Conservation (phyloP, 2,797 vertebrate genomes). For the Spheniscus humboldti region DNA sequence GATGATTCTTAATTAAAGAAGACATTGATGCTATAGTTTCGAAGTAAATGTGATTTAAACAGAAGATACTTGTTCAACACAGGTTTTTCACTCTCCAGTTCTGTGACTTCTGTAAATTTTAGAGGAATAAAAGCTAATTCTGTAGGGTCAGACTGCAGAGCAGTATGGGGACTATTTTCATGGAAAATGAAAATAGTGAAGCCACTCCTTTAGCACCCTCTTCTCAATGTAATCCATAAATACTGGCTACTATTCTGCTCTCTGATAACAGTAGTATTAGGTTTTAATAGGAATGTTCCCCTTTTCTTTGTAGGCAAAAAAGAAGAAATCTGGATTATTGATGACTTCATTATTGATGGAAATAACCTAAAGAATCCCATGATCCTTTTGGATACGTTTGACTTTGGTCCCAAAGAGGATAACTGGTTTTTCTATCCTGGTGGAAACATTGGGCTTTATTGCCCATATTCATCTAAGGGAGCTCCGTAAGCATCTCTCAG, state of each 20-base stretch:
- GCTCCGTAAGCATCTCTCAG: slow-evolving; percentile 80
- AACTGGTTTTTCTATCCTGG: slow-evolving; percentile 98
- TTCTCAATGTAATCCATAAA: background rate
- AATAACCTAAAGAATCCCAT: slow-evolving; percentile 87
- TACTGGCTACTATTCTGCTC: background rate
- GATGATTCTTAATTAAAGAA: background rate
- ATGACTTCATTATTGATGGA: slow-evolving; percentile 95
- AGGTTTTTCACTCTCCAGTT: background rate
- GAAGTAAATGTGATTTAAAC: background rate
- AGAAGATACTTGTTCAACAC: background rate
- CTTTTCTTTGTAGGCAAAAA: slow-evolving; percentile 85
- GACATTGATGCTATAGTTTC: background rate
- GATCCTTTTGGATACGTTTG: slow-evolving; percentile 90
- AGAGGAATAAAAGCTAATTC: background rate
- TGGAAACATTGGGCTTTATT: slow-evolving; percentile 95
- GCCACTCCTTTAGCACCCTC: background rate
- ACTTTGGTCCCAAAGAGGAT: slow-evolving; percentile 88
- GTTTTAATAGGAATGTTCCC: background rate
- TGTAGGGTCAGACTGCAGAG: background rate
- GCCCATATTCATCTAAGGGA: slow-evolving; percentile 91
- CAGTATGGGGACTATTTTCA: background rate
- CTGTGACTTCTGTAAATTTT: background rate
- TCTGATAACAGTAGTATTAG: background rate
- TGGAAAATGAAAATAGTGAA: background rate
- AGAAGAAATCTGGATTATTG: slow-evolving; percentile 98